Evolutionary conservation across 2,888 invertebrate species (phyloP).

Genomic region (Zygothrica quintamaculata): DNA sequence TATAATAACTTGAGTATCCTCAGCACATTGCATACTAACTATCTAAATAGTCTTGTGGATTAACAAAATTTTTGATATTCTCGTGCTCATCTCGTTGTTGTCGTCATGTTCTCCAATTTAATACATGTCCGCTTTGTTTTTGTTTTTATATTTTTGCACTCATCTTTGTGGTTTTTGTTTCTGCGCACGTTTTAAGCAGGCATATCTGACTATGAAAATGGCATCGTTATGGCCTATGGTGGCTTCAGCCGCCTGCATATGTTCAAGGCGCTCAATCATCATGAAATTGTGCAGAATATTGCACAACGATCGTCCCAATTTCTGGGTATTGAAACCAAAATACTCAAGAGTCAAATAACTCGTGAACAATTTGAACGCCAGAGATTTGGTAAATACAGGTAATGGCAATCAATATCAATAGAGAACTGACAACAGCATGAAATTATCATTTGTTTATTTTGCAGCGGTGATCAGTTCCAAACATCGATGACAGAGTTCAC

Average conservation of each 20-base stretch:
- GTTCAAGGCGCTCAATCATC: conserved; percentile 93
- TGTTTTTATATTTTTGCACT: conserved; percentile 43
- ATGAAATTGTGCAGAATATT: conserved; percentile 94
- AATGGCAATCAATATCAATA: too few species aligned
- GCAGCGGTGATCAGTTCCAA: conserved; percentile 96
- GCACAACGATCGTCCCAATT: conserved; percentile 92
- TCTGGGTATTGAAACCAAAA: conserved; percentile 93
- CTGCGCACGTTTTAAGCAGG: conserved; percentile 85
- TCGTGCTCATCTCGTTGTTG: conserved; percentile 11
- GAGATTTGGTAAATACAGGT: conserved; percentile 97
- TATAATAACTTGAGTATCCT: conserved; percentile 45
- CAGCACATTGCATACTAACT: conserved; percentile 7
- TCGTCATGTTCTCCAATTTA: conserved; percentile 46
- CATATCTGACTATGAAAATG: conserved; percentile 95
- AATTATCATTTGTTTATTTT: conserved; percentile 80
- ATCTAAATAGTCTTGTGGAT: conserved; percentile 1
- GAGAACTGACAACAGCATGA: too few species aligned
- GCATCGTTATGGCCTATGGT: conserved; percentile 95
- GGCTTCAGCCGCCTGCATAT: conserved; percentile 96
- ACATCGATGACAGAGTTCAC: conserved; percentile 98
- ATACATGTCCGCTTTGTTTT: conserved; percentile 51
- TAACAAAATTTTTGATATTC: too few species aligned
- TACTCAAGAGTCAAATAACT: conserved; percentile 92
- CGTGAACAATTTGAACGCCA: conserved; percentile 94
- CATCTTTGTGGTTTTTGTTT: conserved; percentile 65